Evolutionary conservation across 1,140 invertebrate genomes (phyloP).

Genomic region (Atta colombica): DNA sequence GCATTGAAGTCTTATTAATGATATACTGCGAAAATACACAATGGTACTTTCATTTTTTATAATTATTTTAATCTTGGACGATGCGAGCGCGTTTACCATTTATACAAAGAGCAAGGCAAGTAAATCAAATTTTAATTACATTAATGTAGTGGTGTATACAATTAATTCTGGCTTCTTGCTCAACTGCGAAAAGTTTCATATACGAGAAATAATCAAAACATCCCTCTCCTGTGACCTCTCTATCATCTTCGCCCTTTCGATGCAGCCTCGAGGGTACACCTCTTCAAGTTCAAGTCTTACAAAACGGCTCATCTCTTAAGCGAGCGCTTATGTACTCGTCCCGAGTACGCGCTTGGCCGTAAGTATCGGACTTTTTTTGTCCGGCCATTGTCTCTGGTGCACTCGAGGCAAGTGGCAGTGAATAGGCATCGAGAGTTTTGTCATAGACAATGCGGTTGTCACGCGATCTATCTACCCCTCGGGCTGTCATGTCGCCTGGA

Average conservation of each 20-base stretch:
- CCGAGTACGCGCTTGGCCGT: neutral
- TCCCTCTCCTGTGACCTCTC: neutral
- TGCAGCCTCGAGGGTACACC: neutral
- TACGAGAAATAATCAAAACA: conserved; percentile 20
- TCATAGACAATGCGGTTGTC: conserved; percentile 71
- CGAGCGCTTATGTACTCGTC: neutral
- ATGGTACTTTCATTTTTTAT: conserved; percentile 9
- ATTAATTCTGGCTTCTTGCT: conserved; percentile 39
- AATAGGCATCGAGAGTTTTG: conserved; percentile 51
- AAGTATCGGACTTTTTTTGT: conserved; percentile 68
- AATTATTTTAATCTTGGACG: conserved; percentile 23
- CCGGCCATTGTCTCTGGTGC: conserved; percentile 60
- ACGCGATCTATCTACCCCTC: conserved; percentile 15
- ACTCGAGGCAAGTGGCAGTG: conserved; percentile 55
- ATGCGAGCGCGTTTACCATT: neutral
- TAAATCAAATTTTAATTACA: conserved; percentile 59
- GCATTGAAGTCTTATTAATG: neutral
- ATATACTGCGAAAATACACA: neutral
- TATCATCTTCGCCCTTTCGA: conserved; percentile 9
- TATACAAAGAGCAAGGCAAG: conserved; percentile 19
- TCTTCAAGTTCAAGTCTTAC: conserved; percentile 21
- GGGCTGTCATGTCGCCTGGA: neutral
- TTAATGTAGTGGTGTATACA: conserved; percentile 38
- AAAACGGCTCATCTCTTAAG: conserved; percentile 18
- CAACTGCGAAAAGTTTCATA: conserved; percentile 40